Evolutionary conservation across 2,113 vertebrate species (phyloP).

Genomic region (Microtus ochrogaster): DNA sequence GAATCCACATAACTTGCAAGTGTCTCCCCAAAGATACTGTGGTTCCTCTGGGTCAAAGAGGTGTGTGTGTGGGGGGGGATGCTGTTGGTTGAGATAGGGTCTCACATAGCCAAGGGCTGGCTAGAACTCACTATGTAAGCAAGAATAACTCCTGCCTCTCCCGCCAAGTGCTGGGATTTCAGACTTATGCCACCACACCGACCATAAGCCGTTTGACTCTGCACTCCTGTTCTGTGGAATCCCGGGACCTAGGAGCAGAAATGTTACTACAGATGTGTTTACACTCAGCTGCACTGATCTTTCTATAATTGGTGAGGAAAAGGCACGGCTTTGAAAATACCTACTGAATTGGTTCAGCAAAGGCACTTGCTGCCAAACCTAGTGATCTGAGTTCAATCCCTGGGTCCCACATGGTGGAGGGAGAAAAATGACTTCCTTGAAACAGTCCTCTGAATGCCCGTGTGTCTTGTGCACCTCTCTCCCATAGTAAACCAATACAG

Average conservation of each 20-base stretch:
- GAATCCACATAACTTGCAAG: not conserved
- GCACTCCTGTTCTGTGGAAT: not conserved
- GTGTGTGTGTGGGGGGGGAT: no score
- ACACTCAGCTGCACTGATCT: slow-evolving; percentile 91
- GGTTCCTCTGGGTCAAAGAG: not conserved
- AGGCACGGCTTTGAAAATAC: slow-evolving; percentile 88
- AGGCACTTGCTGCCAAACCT: not conserved
- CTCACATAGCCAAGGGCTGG: not conserved
- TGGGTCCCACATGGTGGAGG: not conserved
- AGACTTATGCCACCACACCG: not conserved
- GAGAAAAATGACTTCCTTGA: not conserved
- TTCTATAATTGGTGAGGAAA: slow-evolving; percentile 91
- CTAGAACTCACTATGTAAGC: not conserved
- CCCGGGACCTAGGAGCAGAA: slow-evolving; percentile 80
- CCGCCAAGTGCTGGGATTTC: not conserved
- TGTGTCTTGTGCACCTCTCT: not conserved
- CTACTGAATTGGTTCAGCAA: not conserved
- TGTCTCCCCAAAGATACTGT: slow-evolving; percentile 7
- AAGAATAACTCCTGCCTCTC: not conserved
- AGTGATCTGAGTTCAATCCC: not conserved
- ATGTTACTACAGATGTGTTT: slow-evolving; percentile 92
- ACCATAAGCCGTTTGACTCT: not conserved
- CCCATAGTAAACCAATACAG: not conserved
- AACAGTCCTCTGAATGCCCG: not conserved
- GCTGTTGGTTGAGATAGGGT: not conserved